A percentile compares a stretch with the other conserved stretches of the same genome.
phyloP scores from a whole-genome alignment of 2,113 vertebrate species.

The Mystacornis crossleyi region DNA sequence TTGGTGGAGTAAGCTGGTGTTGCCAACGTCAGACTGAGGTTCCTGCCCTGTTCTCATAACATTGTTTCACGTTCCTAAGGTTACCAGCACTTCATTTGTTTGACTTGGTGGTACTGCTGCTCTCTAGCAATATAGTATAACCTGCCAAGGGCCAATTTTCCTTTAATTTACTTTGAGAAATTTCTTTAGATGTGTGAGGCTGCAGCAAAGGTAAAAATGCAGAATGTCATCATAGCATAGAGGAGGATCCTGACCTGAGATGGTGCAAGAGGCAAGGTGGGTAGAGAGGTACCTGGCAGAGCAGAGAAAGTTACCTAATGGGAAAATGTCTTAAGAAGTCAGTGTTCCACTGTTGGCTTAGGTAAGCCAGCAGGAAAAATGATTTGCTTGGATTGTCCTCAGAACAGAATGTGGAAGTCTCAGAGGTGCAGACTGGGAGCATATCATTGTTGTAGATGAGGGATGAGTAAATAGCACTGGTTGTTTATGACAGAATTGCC shows the following conservation, averaged over 20 bases:
- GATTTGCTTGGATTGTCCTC: neutral
- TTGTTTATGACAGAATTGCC: neutral
- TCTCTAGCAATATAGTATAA: neutral
- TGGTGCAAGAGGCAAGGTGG: neutral
- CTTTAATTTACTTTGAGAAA: neutral
- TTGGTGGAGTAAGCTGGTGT: neutral
- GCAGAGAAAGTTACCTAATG: neutral
- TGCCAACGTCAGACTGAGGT: neutral
- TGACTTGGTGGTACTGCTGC: neutral
- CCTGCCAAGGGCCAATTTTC: accelerated
- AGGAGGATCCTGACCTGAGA: neutral
- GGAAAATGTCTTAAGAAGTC: neutral
- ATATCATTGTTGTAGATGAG: neutral
- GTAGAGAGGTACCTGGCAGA: neutral
- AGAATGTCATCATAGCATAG: neutral
- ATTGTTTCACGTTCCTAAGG: neutral
- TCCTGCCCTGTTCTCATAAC: neutral
- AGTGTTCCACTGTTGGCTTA: neutral
- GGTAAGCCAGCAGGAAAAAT: neutral
- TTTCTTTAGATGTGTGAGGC: neutral
- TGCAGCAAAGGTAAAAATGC: neutral
- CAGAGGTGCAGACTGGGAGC: neutral
- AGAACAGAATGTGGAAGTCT: neutral
- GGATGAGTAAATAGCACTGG: neutral
- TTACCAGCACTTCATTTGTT: neutral